Base-by-base conservation (phyloP, 2,797 vertebrate species). In the Sebastes taczanowskii region DNA sequence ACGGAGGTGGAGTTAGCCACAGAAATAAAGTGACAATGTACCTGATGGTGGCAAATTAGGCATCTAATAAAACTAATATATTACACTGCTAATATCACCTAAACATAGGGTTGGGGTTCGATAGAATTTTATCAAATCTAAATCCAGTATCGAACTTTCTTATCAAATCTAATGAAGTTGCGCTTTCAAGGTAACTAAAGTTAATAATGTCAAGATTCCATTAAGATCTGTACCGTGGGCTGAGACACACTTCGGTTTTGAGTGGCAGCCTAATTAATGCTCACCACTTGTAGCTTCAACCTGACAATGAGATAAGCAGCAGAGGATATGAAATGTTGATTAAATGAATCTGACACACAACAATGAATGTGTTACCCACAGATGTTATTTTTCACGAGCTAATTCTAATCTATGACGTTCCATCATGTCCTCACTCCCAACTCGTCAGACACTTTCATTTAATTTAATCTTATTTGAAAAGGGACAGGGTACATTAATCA, bases 11-110 rank as follows among this genome's bases (percentile, higher is more conserved):
- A 76, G 79, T 82, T 78, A 65, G 74, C 56, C 53, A 42, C 77
- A 77, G 56, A 74, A 83, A 69, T 38, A 27, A 73, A 77, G 52
- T 71, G 65, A 83, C 70, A 78, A 82, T 73, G n/a, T 77, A 77
- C 56, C 73, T 66, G 62, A 76, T 76, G 30, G 35, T 49, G 30
- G 58, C 42, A 63, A 9, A 82, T 75, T 61, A 4, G 25, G 35
- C 62, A 69, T 71, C 60, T 30, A 25, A 53, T 67, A 70, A 60
- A 82, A 59, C 14, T 18, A 49, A 60, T 16, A 49, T 14, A 53
- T 35, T 52, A 22, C 25, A 4, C 34, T 68, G 49, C 59, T 72
- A 13, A 46, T 63, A 71, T 73, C 65, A 60, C 14, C 67, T 25
- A 68, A 67, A 27, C 25, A 25, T 2, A 20, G 4, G 4, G 29